Base-by-base conservation (phyloP, 2,888 invertebrate genomes). In the Rhaphigaster nebulosa region DNA sequence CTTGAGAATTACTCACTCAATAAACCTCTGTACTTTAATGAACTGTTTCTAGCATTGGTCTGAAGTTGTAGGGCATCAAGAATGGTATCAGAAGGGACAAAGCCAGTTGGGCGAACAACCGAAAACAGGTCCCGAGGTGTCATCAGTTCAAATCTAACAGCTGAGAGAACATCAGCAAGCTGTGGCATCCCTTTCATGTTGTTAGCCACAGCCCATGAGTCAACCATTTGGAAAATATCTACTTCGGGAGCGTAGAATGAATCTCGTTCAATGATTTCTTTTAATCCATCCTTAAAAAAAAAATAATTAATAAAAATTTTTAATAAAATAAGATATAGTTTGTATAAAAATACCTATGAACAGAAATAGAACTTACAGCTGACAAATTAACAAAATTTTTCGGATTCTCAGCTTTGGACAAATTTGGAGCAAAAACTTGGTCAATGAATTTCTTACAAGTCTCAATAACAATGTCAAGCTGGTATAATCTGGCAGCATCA, bases 241-340 rank as follows among this genome's bases (percentile, higher is more conserved):
- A 98, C 97, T 94, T 99, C 99, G 0, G 97, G 96, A 0, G 98
- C 99, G 94, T 97, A 99, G 94, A 99, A 99, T 15, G 99, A 99
- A 94, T 99, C 98, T 89, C 99, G 95, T 89, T 96, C 96, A 56
- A 99, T 95, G 18, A 99, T 95, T 93, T 98, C 97, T 93, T 96
- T 96, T 90, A 99, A 94, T 0, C 98, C 97, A 93, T 95, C 95
- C 95, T 96, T 93, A 92, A 93, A 94, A 90, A 89, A 76, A 54
- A 90, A 80, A 84, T 50, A 65, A 65, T 88, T 80, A 50, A n/a
- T 15, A 34, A 87, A 13, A 76, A 50, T 89, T 54, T 38, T 50
- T 8, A 29, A 54, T 54, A 4, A 52, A 87, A 52, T 34, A 52
- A 87, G 34, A 54, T 34, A 23, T 65, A n/a, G 34, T 56, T 65